Conservation (phyloP, 2,113 vertebrate genomes). For the Heloderma charlesbogerti region DNA sequence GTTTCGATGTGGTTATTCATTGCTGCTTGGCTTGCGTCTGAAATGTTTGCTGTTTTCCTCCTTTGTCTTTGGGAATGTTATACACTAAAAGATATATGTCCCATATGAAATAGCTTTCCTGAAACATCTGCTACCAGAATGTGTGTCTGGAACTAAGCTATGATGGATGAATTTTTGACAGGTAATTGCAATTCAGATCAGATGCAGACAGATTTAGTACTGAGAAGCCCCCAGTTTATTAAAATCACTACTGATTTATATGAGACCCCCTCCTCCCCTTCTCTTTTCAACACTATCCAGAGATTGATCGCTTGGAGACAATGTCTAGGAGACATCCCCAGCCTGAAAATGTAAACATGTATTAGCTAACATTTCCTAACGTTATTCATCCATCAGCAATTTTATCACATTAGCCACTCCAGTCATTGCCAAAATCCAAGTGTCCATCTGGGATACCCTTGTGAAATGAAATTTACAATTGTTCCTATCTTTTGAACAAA, state of each 20-base stretch:
- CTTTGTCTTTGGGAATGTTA: conserved; percentile 67
- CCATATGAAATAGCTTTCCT: conserved; percentile 70
- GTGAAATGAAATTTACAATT: conserved; percentile 8
- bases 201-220: conserved; percentile 81
- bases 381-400: conserved; percentile 53
- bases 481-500: no score
- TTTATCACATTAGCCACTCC: conserved; percentile 5
- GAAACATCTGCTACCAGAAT: conserved; percentile 81
- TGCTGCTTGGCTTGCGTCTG: conserved; percentile 30
- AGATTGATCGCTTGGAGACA: conserved; percentile 77
- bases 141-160: conserved; percentile 76
- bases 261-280: conserved; percentile 54
- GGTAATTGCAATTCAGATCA: conserved; percentile 86
- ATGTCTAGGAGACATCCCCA: conserved; percentile 69
- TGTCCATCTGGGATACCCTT: neutral
- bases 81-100: conserved; percentile 68
- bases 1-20: conserved; percentile 42
- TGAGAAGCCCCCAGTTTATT: conserved; percentile 79
- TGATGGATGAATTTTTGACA: conserved; percentile 85
- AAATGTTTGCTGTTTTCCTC: conserved; percentile 67
- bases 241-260: conserved; percentile 83
- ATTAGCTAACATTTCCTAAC: conserved; percentile 46
- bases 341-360: conserved; percentile 64
- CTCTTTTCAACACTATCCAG: conserved; percentile 73
- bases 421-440: neutral